Evolutionary conservation across 2,888 invertebrate genomes (phyloP).

Genomic region (Pardosa pseudoannulata): DNA sequence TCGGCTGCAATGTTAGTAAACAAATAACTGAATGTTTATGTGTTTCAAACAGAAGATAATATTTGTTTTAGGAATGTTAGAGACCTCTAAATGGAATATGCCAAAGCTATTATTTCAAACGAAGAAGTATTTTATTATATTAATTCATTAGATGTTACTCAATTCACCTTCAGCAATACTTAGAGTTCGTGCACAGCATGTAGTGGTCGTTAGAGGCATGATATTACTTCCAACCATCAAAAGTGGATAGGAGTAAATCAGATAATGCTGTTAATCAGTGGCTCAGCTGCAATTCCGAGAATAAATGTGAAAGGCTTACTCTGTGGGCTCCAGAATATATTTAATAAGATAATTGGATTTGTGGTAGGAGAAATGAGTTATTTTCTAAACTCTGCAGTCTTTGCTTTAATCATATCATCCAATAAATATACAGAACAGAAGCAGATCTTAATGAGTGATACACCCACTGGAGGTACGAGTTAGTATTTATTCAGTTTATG

Average conservation of each 20-base stretch:
- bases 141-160: not conserved
- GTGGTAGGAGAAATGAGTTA: not conserved
- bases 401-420: no score
- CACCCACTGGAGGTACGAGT: no score
- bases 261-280: conserved; percentile 53
- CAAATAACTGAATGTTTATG: no score
- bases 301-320: conserved; percentile 34
- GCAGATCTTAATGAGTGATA: no score
- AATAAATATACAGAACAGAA: no score
- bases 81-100: no score
- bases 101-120: no score
- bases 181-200: not conserved
- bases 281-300: conserved; percentile 29
- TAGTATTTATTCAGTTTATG: no score
- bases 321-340: not conserved
- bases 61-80: no score
- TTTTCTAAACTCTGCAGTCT: no score
- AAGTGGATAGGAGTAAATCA: conserved; percentile 43
- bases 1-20: no score
- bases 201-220: not conserved
- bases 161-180: not conserved
- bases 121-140: not conserved
- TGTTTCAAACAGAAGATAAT: no score
- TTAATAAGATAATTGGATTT: conserved; percentile 9
- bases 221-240: conserved; percentile 22